Evolutionary conservation across 1,140 invertebrate species (phyloP).

Genomic region (Fopius arisanus): DNA sequence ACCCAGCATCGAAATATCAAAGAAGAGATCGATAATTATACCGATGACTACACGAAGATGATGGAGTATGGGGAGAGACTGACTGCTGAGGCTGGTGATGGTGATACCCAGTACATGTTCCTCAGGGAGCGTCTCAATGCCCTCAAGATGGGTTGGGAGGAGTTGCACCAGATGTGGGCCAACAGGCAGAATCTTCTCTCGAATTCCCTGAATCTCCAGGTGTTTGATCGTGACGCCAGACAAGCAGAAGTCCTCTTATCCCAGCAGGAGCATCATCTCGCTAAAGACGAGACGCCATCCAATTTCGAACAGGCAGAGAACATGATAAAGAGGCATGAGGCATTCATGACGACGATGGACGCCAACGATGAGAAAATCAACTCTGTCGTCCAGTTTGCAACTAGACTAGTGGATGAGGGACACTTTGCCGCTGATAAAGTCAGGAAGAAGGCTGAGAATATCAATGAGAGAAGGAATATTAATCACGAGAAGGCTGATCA

Average conservation of each 20-base stretch:
- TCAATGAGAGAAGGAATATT: slow-evolving; percentile 86
- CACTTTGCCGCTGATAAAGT: slow-evolving; percentile 95
- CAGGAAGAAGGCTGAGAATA: slow-evolving; percentile 93
- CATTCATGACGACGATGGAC: slow-evolving; percentile 99
- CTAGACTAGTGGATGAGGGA: slow-evolving; percentile 85
- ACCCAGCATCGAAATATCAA: slow-evolving; percentile 97
- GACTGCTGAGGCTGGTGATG: slow-evolving; percentile 84
- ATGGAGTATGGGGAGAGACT: slow-evolving; percentile 98
- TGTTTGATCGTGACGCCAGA: slow-evolving; percentile 95
- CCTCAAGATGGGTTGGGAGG: slow-evolving; percentile 97
- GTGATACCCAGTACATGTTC: slow-evolving; percentile 99
- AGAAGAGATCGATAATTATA: slow-evolving; percentile 99
- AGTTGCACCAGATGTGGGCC: slow-evolving; percentile 99
- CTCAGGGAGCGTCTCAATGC: slow-evolving; percentile 95
- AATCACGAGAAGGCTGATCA: slow-evolving; percentile 91
- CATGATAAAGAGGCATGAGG: slow-evolving; percentile 96
- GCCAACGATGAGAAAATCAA: slow-evolving; percentile 99
- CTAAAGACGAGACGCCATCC: slow-evolving; percentile 93
- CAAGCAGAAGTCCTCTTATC: slow-evolving; percentile 97
- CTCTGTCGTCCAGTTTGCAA: slow-evolving; percentile 91
- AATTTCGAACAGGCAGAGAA: slow-evolving; percentile 98
- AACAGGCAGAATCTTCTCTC: slow-evolving; percentile 94
- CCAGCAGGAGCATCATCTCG: slow-evolving; percentile 95
- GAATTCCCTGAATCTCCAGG: slow-evolving; percentile 93
- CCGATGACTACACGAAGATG: slow-evolving; percentile 97